These are phyloP conservation scores for Lycocorax pyrrhopterus DNA, from an alignment of 2,113 vertebrate species.

Conservation along the genomic window DNA sequence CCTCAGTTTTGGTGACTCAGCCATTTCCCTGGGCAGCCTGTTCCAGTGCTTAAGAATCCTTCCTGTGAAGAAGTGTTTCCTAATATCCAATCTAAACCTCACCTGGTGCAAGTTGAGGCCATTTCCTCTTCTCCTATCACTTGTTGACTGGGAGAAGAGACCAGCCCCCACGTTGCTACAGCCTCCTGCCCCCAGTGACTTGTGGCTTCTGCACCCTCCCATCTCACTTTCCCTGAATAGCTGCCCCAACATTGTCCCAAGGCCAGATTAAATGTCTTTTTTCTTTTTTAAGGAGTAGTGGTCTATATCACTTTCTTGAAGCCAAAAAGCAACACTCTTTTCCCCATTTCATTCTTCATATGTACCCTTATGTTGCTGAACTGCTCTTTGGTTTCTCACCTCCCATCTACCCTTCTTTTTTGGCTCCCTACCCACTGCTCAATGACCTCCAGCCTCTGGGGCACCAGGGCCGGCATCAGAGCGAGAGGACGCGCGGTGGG, in stretches of 20 bases:
- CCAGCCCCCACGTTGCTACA: no score
- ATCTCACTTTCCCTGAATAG: background rate
- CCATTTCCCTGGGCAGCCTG: background rate
- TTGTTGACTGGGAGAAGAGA: background rate
- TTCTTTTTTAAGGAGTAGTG: background rate
- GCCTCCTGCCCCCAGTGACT: background rate
- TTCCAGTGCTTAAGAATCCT: background rate
- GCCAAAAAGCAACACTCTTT: background rate
- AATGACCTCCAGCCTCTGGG: background rate
- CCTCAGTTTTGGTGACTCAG: background rate
- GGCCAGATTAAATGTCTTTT: background rate
- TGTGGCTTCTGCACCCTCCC: background rate
- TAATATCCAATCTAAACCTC: background rate
- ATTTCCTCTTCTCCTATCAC: background rate
- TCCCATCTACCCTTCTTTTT: background rate
- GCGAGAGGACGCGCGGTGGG: rapidly evolving
- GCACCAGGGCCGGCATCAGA: rapidly evolving
- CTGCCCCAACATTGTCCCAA: background rate
- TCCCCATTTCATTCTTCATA: background rate
- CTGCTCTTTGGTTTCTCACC: background rate
- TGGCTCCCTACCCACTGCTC: background rate
- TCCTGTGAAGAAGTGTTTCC: background rate
- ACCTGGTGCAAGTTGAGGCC: background rate
- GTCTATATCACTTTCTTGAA: background rate
- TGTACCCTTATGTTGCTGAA: background rate